These are phyloP conservation scores for Macropodus opercularis DNA, from an alignment of 2,797 vertebrate genomes.

Conservation along the genomic window DNA sequence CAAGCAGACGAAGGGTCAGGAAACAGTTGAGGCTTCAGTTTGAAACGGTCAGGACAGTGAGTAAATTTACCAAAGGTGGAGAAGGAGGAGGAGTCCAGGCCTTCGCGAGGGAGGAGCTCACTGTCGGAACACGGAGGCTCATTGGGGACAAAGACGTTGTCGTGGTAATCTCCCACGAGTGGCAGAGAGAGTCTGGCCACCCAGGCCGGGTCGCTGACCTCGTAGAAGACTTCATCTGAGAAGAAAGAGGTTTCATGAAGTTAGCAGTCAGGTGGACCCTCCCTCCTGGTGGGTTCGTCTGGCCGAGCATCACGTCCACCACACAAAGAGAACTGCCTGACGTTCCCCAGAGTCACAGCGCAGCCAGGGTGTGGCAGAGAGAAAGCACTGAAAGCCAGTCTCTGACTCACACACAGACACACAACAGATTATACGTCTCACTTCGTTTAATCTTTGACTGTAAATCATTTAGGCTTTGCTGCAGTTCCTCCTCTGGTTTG, in stretches of 20 bases:
- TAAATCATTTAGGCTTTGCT: not conserved
- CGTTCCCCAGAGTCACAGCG: slow-evolving; percentile 4
- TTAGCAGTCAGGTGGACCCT: not conserved
- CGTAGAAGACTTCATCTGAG: slow-evolving; percentile 78
- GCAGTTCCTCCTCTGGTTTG: not conserved
- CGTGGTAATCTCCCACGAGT: slow-evolving; percentile 87
- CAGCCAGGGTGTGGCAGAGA: slow-evolving; percentile 38
- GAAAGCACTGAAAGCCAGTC: slow-evolving; percentile 3
- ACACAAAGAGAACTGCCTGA: not conserved
- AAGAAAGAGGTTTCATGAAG: not conserved
- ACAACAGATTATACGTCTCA: slow-evolving; percentile 24
- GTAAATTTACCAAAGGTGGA: slow-evolving; percentile 92
- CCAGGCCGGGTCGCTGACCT: slow-evolving; percentile 84
- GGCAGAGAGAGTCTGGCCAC: slow-evolving; percentile 91
- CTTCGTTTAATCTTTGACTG: slow-evolving; percentile 11
- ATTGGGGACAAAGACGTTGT: slow-evolving; percentile 88
- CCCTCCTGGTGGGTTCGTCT: slow-evolving; percentile 70
- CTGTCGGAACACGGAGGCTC: slow-evolving; percentile 64
- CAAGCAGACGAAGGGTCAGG: not conserved
- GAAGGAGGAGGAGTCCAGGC: slow-evolving; percentile 85
- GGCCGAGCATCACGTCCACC: slow-evolving; percentile 46
- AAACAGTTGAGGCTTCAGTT: too few species aligned
- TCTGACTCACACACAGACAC: slow-evolving; percentile 33
- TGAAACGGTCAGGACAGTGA: too few species aligned
- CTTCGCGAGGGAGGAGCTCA: slow-evolving; percentile 44